A percentile compares a stretch with the other conserved stretches of the same genome.
Evolutionary conservation across 2,888 invertebrate genomes (phyloP).

Genomic region (Tachina fera): DNA sequence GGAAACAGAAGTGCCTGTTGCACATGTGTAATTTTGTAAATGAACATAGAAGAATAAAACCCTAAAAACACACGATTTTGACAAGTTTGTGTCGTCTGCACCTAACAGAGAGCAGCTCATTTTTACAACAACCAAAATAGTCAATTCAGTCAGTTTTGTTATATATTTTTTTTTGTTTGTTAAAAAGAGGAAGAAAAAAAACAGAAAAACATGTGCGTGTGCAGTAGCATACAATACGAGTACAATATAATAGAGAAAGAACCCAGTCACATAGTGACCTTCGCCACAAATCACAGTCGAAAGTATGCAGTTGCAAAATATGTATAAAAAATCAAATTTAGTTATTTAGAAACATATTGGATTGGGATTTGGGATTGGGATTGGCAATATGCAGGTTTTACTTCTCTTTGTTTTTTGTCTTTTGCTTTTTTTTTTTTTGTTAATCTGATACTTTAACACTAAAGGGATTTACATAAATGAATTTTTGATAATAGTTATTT

Average conservation of each 20-base stretch:
- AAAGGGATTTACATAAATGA: no score
- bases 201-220: constrained; percentile 61
- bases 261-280: constrained; percentile 75
- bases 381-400: neutral
- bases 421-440: neutral
- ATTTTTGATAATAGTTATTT: no score
- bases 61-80: constrained; percentile 71
- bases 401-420: no score
- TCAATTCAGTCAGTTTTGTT: constrained; percentile 19
- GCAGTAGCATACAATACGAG: constrained; percentile 57
- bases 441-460: neutral
- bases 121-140: constrained; percentile 37
- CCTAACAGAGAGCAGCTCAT: constrained; percentile 40
- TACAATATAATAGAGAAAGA: neutral
- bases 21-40: constrained; percentile 67
- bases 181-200: constrained; percentile 16
- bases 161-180: neutral
- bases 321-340: constrained; percentile 28
- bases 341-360: constrained; percentile 37
- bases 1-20: constrained; percentile 59
- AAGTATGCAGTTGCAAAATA: constrained; percentile 9
- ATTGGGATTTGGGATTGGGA: neutral
- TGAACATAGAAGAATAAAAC: constrained; percentile 51
- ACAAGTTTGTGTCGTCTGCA: constrained; percentile 53
- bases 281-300: constrained; percentile 68